These are phyloP conservation scores for Eupeodes latifasciatus DNA, from an alignment of 2,888 invertebrate species.

Conservation along the genomic window DNA sequence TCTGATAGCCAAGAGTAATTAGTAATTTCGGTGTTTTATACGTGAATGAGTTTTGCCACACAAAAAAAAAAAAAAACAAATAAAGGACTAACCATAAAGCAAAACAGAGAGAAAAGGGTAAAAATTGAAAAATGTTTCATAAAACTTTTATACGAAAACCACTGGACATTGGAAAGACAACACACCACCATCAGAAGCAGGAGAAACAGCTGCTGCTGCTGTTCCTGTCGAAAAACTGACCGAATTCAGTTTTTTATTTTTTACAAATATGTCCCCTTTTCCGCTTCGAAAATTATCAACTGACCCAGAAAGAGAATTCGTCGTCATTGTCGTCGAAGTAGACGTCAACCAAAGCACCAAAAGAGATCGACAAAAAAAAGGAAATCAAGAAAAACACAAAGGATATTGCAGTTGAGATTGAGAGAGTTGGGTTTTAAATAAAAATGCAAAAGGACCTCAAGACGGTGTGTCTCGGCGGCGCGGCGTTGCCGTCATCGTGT, in stretches of 20 bases:
- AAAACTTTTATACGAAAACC: conserved; percentile 55
- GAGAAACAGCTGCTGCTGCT: conserved; percentile 50
- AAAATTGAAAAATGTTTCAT: conserved; percentile 55
- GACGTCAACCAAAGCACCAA: conserved; percentile 8
- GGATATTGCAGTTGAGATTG: conserved; percentile 20
- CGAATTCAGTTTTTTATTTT: conserved; percentile 44
- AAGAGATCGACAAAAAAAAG: neutral
- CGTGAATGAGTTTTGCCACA: conserved; percentile 69
- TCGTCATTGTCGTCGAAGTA: too few relatives aligned
- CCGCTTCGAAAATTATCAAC: conserved; percentile 59
- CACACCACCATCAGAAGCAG: neutral
- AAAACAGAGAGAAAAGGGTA: conserved; percentile 24
- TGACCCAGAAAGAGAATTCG: conserved; percentile 42
- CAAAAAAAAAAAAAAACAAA: conserved; percentile 35
- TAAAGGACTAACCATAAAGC: neutral
- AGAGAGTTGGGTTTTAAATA: neutral
- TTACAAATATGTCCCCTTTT: conserved; percentile 64
- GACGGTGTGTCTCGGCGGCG: conserved; percentile 27
- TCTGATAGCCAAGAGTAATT: conserved; percentile 71
- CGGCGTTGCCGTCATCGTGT: neutral
- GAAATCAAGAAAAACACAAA: conserved; percentile 20
- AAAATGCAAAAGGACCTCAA: conserved; percentile 50
- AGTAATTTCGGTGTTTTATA: conserved; percentile 56
- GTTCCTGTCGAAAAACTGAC: conserved; percentile 44
- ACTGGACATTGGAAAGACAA: conserved; percentile 2